Base-by-base conservation (phyloP, 2,797 vertebrate genomes). In the Sebastes steindachneri region DNA sequence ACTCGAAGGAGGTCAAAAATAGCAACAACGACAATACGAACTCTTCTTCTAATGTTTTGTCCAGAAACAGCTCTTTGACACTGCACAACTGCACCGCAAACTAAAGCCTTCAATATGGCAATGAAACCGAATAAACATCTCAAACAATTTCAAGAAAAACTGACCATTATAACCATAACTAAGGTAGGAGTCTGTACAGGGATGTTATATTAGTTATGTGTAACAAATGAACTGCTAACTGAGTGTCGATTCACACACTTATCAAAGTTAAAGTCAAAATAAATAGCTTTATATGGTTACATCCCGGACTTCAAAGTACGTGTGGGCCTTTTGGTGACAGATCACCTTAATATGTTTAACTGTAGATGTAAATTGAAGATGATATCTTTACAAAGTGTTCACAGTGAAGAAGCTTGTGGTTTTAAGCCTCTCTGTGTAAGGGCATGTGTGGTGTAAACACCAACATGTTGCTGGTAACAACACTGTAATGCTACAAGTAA, bases 1-100 rank as follows among this genome's bases (percentile, higher is more conserved):
- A 79, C 69, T 67, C 4, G 25, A 79, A 82, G 55, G 70, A 57
- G 79, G 81, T 77, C 68, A 71, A 79, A 89, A 88, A 88, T 63
- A 84, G 76, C 19, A 86, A 11, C 84, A 86, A 12, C 84, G 64
- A 63, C 48, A 45, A 33, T 19, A 51, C 28, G 21, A 83, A 79
- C 5, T 21, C 25, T 14, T 66, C 25, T n/a, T 66, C 70, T 58
- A 2, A 9, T 3, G 33, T 53, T 74, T 21, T 53, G 63, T 75
- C 74, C 59, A 8, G 14, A 1, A 41, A 77, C n/a, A 29, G 17
- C 51, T 58, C 15, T 7, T 4, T 5, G 10, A 48, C 25, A 12
- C 48, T 21, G 1, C 14, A 8, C n/a, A 54, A 41, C 45, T 4
- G 17, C 15, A 29, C 25, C 10, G 17, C 8, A n/a, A 53, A 28